Base-by-base conservation (phyloP, 2,113 vertebrate species). In the Python bivittatus region DNA sequence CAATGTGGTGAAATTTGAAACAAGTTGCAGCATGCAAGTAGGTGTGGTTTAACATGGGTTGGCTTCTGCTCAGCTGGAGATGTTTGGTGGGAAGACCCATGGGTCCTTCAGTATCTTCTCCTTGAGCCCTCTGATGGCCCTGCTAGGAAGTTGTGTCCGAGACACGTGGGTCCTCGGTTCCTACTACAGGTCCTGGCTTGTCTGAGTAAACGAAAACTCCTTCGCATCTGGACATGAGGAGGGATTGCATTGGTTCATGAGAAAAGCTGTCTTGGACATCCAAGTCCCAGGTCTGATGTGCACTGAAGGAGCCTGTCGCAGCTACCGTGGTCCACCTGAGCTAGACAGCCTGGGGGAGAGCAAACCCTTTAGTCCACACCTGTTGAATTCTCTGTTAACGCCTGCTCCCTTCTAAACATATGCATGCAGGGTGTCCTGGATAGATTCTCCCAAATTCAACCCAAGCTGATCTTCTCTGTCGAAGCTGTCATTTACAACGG, bases 391-490 rank as follows among this genome's bases (percentile, higher is more conserved):
- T 1, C 0, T 2, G 42, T 72, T 93, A 61, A 91, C 53, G 4
- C 22, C 88, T 42, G 91, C 79, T 89, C 84, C 0, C 93, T 33
- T 7, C 72, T 54, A 6, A 25, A n/a, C 10, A 1, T 5, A 93
- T 27, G 25, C 88, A 1, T 1, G 44, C 93, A 99, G 99, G 99
- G 99, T 0, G 99, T 99, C 0, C 97, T 99, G 92, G 99, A 99
- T 96, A 98, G 99, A 33, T 98, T 99, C 94, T 99, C 99, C 83
- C 99, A 99, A 93, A 99, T 99, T 93, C 99, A 99, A 95, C 99
- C 99, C 1, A 99, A 99, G 92, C 95, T 99, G 56, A 98, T 99
- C 95, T 99, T 99, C 96, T 99, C 99, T 0, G 99, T 99, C 0
- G 98, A 99, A 79, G 99, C 99, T 0, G 99, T 99, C 23, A 93